A percentile compares a stretch with the other conserved stretches of the same genome.
These are phyloP conservation scores for Syngnathus acus DNA, from an alignment of 2,797 vertebrate genomes.

Conservation along the genomic window DNA sequence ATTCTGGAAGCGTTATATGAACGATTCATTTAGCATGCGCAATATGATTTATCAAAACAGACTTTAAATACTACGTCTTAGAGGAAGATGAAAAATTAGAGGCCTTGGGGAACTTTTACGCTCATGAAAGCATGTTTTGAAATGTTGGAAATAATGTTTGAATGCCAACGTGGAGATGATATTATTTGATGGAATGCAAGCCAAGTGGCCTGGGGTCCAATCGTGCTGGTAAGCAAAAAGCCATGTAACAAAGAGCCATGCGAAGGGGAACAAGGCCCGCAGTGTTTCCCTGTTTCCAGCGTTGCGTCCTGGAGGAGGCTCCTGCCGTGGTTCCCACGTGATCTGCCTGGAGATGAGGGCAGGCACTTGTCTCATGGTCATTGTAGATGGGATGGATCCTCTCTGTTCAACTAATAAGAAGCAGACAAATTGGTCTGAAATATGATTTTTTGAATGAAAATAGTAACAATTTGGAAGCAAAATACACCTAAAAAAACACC, in stretches of 20 bases:
- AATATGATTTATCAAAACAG: background rate
- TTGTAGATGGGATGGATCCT: slow-evolving; percentile 16
- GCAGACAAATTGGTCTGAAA: background rate
- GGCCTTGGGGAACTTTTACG: background rate
- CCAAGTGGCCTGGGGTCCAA: slow-evolving; percentile 38
- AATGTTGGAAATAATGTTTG: background rate
- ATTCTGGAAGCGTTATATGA: background rate
- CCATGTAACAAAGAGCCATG: slow-evolving; percentile 55
- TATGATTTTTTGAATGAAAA: background rate
- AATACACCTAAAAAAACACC: background rate
- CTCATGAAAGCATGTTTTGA: background rate
- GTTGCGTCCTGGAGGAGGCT: slow-evolving; percentile 61
- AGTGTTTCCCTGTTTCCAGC: slow-evolving; percentile 56
- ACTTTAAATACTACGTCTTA: background rate
- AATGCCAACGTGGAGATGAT: background rate
- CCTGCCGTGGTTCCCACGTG: slow-evolving; percentile 55
- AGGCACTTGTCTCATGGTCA: slow-evolving; percentile 35
- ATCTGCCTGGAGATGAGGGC: slow-evolving; percentile 58
- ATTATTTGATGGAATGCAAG: slow-evolving; percentile 10
- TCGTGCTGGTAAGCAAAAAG: slow-evolving; percentile 63
- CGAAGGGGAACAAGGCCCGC: slow-evolving; percentile 57
- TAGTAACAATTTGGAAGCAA: background rate
- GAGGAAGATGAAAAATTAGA: background rate
- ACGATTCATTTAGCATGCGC: background rate
- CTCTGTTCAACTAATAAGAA: slow-evolving; percentile 7